Evolutionary conservation across 2,888 invertebrate genomes (phyloP).

Genomic region (Bombylius discolor): DNA sequence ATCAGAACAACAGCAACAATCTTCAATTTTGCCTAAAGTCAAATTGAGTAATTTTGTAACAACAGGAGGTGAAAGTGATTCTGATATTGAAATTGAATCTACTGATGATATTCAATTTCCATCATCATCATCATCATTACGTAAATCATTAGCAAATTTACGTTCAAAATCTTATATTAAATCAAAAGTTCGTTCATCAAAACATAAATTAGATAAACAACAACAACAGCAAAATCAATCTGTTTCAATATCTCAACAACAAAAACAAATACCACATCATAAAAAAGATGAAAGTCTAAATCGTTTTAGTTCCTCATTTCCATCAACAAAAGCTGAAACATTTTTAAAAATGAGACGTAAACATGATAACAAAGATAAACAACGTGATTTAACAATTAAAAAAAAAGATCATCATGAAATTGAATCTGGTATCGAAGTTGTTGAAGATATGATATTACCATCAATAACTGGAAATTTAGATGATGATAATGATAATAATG

Average conservation of each 20-base stretch:
- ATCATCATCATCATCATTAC: conserved; percentile 17
- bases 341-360: background rate
- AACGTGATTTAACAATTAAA: conserved; percentile 22
- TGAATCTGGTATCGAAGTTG: conserved; percentile 34
- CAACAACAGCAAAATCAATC: background rate
- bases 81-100: conserved; percentile 29
- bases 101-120: conserved; percentile 22
- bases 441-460: conserved; percentile 29
- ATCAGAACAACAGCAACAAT: background rate
- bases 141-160: conserved; percentile 28
- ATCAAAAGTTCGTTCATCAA: background rate
- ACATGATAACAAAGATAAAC: conserved; percentile 11
- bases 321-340: background rate
- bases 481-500: background rate
- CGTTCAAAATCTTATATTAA: conserved; percentile 26
- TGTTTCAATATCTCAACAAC: background rate
- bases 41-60: background rate
- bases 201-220: conserved; percentile 16
- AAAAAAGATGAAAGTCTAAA: conserved; percentile 2
- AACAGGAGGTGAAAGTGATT: conserved; percentile 10
- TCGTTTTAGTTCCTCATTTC: background rate
- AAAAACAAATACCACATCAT: background rate
- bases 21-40: background rate
- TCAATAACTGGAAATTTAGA: background rate
- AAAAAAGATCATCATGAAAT: conserved; percentile 28